Evolutionary conservation across 37 sponge, comb jelly and placozoan species (phyloP).

Genomic region (Beroe forskalii): DNA sequence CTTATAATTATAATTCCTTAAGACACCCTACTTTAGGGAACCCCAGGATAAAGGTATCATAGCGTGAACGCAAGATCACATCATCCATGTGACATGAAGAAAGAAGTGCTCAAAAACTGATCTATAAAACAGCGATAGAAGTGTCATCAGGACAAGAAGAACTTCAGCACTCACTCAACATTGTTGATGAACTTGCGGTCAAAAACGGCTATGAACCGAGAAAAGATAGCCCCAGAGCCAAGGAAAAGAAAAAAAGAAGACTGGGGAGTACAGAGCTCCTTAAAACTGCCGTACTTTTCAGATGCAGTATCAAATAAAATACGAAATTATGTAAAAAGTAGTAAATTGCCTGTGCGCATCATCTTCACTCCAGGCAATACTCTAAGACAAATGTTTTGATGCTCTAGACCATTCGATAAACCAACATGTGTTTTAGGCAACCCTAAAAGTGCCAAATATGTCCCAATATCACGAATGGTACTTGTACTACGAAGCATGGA

Average conservation of each 20-base stretch:
- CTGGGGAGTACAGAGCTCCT: no score
- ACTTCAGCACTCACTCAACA: not conserved
- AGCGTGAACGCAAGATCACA: not conserved
- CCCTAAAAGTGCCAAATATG: no score
- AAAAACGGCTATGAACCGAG: not conserved
- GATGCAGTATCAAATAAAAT: not conserved
- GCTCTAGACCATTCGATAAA: no score
- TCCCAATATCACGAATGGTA: no score
- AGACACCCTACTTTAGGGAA: no score
- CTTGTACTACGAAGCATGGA: no score
- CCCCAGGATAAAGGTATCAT: conserved; percentile 10
- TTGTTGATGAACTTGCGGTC: not conserved
- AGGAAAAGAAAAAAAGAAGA: no score
- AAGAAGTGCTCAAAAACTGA: not conserved
- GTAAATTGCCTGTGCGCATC: no score
- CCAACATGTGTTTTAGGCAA: no score
- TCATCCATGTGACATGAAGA: not conserved
- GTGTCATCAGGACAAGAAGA: not conserved
- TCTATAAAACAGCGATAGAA: not conserved
- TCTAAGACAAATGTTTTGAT: no score
- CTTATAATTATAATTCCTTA: no score
- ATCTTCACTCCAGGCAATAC: no score
- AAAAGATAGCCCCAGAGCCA: not conserved
- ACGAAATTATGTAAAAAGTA: not conserved
- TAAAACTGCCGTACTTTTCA: not conserved